Base-by-base conservation (phyloP, 2,888 invertebrate species). In the Apamea sordens region DNA sequence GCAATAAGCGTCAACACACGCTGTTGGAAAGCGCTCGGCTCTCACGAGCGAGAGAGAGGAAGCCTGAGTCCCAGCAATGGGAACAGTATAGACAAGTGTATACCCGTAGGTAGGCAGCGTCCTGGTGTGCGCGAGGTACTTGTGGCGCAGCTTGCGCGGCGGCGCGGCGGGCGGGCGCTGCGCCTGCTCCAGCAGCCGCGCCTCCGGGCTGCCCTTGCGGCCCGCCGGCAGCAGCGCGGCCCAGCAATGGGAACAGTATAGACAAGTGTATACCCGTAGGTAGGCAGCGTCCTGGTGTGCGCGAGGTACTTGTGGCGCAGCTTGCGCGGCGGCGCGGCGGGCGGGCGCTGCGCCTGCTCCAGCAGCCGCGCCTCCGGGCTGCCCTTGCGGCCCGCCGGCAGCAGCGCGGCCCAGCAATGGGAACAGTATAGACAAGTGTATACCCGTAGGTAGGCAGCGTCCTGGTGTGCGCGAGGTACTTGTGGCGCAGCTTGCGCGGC, bases 71-170 rank as follows among this genome's bases (percentile, higher is more conserved):
- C 18, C 47, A 50, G 2, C 47, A 70, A 36, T 71, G 11, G 18
- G 28, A 28, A 28, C 21, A 47, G 28, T 47, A 13, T 1, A 28
- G 3, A 28, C 7, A 47, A 11, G 13, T 28, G 32, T 11, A 15
- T 72, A 86, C 88, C 99, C 99, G 95, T 99, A 99, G 94, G 98
- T 98, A 28, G 98, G 99, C 87, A 99, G 97, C 8, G 99, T 98
- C 97, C 99, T 98, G 89, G 98, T 99, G 93, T 99, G 98, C 90
- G 99, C 98, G 86, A 99, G 97, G 96, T 99, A 99, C 93, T 99
- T 99, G 91, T 98, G 97, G 89, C 99, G 98, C 80, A 99, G 97
- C 93, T 99, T 99, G 80, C 98, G 96, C 10, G 98, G 98, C 74
- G 99, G 98, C 73, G 98, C 98, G 75, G 98, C 98, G 56, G 99